Evolutionary conservation across 2,113 vertebrate genomes (phyloP).

Genomic region (Takifugu flavidus): DNA sequence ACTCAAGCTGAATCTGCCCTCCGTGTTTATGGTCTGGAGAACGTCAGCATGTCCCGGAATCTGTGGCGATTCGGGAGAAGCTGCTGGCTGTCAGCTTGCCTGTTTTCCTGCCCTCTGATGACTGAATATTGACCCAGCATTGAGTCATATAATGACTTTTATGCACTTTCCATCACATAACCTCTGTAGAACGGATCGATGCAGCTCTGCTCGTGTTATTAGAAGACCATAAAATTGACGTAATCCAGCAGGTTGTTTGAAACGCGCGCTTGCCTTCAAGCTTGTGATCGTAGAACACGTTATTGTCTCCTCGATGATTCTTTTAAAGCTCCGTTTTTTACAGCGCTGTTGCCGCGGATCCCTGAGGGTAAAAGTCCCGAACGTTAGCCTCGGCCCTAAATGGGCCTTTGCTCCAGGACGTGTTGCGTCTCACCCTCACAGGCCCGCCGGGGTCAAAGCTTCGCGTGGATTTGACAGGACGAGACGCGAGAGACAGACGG

Average conservation of each 20-base stretch:
- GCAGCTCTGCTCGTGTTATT: not conserved
- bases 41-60: too few species aligned
- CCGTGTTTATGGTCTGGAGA: too few species aligned
- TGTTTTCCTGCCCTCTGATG: slow-evolving; percentile 1
- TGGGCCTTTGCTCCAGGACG: not conserved
- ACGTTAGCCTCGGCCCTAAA: not conserved
- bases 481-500: slow-evolving; percentile 8
- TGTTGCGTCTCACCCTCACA: slow-evolving; percentile 9
- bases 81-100: too few species aligned
- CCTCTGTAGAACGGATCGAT: slow-evolving; percentile 3
- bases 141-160: slow-evolving; percentile 4
- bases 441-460: slow-evolving; percentile 15
- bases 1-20: too few species aligned
- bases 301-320: too few species aligned
- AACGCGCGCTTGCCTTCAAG: not conserved
- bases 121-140: slow-evolving; percentile 8
- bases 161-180: not conserved
- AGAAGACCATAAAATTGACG: slow-evolving; percentile 3
- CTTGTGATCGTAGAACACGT: too few species aligned
- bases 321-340: too few species aligned
- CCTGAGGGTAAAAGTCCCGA: too few species aligned
- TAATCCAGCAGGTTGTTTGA: slow-evolving; percentile 8
- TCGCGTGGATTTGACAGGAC: slow-evolving; percentile 29
- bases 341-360: too few species aligned
- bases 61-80: too few species aligned